phyloP scores from a whole-genome alignment of 2,797 vertebrate species.

The Remorina albescens region DNA sequence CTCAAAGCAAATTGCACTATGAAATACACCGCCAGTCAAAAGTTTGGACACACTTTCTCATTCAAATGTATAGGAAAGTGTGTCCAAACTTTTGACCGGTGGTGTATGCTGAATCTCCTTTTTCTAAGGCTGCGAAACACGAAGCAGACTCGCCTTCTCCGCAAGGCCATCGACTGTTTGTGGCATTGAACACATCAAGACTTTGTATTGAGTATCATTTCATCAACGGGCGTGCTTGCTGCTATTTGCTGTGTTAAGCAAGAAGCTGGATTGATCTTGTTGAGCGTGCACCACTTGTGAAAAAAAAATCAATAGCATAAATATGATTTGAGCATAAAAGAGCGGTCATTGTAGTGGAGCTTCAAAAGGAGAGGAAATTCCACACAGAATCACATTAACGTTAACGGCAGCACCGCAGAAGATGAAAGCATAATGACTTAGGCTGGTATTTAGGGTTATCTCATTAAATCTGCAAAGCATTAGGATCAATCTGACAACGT shows the following conservation, averaged over 20 bases:
- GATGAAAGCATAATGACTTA: conserved; percentile 36
- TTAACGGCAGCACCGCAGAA: conserved; percentile 21
- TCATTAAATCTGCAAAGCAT: conserved; percentile 45
- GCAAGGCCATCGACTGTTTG: conserved; percentile 40
- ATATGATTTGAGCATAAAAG: conserved; percentile 33
- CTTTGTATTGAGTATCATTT: conserved; percentile 37
- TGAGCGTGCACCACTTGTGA: conserved; percentile 33
- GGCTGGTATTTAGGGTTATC: conserved; percentile 47
- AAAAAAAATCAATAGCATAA: conserved; percentile 49
- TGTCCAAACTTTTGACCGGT: too few relatives aligned
- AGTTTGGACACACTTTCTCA: too few relatives aligned
- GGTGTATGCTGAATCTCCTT: too few relatives aligned
- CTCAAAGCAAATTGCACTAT: conserved; percentile 33
- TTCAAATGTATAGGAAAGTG: too few relatives aligned
- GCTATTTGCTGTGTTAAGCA: conserved; percentile 63
- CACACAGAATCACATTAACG: conserved; percentile 4
- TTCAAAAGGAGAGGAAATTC: conserved; percentile 10
- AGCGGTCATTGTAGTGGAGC: neutral
- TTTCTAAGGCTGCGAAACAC: conserved; percentile 43
- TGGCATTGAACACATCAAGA: conserved; percentile 32
- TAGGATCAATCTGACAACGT: conserved; percentile 43
- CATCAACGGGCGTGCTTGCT: conserved; percentile 41
- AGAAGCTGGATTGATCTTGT: conserved; percentile 54
- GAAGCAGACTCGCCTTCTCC: conserved; percentile 27
- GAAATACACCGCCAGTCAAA: conserved; percentile 36